Conservation (phyloP, 2,113 vertebrate genomes). For the Scomber colias region DNA sequence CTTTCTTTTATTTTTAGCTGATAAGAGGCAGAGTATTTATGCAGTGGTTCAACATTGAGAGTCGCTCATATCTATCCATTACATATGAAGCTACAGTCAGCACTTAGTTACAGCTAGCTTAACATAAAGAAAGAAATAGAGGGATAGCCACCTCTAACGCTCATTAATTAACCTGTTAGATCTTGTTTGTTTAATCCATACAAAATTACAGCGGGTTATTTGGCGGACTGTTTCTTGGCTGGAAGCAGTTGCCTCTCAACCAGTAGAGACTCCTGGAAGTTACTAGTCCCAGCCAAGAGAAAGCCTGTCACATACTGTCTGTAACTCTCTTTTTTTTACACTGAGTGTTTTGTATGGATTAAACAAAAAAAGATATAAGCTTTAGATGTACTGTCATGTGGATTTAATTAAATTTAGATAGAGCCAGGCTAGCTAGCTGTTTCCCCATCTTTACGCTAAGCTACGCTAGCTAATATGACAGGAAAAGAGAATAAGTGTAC, state of each 20-base stretch:
- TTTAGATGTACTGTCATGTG: neutral
- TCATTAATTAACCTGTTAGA: too few species aligned
- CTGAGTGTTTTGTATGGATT: neutral
- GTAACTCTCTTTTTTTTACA: neutral
- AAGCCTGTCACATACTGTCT: neutral
- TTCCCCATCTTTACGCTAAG: constrained; percentile 3
- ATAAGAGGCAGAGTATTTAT: too few species aligned
- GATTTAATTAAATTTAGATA: neutral
- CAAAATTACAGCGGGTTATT: too few species aligned
- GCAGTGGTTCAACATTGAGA: too few species aligned
- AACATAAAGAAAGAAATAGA: neutral
- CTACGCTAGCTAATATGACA: neutral
- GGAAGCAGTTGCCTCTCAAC: neutral
- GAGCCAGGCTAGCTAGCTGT: neutral
- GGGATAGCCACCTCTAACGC: neutral
- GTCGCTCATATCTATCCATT: neutral
- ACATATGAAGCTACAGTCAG: neutral
- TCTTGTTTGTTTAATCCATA: too few species aligned
- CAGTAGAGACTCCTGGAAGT: neutral
- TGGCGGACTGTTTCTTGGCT: neutral
- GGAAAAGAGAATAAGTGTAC: too few species aligned
- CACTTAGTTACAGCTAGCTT: neutral
- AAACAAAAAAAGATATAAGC: neutral
- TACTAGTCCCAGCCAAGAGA: neutral
- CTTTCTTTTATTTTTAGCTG: constrained; percentile 10